Base-by-base conservation (phyloP, 2,113 vertebrate species). In the Triplophysa dalaica region DNA sequence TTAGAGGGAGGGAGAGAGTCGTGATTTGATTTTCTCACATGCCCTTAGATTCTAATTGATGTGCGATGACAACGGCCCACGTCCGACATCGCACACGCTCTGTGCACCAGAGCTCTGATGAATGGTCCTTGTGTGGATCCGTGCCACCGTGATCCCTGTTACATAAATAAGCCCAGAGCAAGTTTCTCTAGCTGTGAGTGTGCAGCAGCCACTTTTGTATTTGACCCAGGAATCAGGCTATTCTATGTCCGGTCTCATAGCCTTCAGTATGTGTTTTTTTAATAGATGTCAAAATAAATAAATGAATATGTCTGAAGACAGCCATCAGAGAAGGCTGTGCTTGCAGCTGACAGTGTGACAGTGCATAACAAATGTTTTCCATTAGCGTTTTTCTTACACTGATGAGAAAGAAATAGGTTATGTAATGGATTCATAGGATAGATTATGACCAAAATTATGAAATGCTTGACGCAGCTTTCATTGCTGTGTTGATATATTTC, bases 1-100 rank as follows among this genome's bases (percentile, higher is more conserved):
- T 82, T 69, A 90, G 91, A 88, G 89, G 91, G 92, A 87, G 90
- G 0, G n/a, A 88, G 81, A 88, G 85, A 19, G 83, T 81, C 50
- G 69, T 65, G 56, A 70, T 48, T 52, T 82, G 78, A 84, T 52
- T 75, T 66, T 22, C 83, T 80, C 78, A 76, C 79, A 19, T 76
- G 68, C 70, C 60, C 62, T 70, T 64, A 79, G 45, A 82, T 75
- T 85, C 83, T 78, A 76, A 85, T 85, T 88, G 89, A 90, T 89
- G 70, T 78, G 81, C 86, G 85, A 79, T 82, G 88, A 90, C 89
- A 87, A 85, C 85, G 85, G 82, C 86, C 85, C 76, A 83, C 82
- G 86, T 62, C 68, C 10, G 21, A 83, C 77, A 77, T 19, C 43
- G 12, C 82, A 70, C 67, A n/a, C 68, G 21, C 48, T 62, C 43